Percentiles rank a stretch among this genome's conserved stretches.
These are phyloP conservation scores for Tretioscincus oriximinensis DNA, from an alignment of 2,113 vertebrate species.

Conservation along the genomic window DNA sequence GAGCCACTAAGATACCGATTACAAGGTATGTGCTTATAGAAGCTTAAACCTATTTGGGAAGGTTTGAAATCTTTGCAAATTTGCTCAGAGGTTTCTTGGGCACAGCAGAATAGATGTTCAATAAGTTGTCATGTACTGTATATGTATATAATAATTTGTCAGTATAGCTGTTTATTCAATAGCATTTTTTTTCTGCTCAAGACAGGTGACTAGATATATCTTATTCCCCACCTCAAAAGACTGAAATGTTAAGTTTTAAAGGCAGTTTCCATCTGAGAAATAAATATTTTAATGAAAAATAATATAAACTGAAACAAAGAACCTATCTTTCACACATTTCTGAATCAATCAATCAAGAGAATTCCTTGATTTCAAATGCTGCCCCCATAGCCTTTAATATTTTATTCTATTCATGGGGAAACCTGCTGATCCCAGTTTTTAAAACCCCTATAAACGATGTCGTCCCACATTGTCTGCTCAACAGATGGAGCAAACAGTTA, in stretches of 20 bases:
- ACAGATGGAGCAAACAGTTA: constrained; percentile 29
- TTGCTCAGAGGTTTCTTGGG: constrained; percentile 48
- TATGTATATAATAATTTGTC: constrained; percentile 27
- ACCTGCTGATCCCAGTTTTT: constrained; percentile 39
- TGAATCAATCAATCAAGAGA: constrained; percentile 36
- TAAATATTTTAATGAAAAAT: constrained; percentile 74
- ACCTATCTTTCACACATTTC: not conserved
- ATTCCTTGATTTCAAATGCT: not conserved
- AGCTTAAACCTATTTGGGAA: constrained; percentile 41
- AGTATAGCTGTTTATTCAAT: constrained; percentile 59
- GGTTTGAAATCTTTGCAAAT: constrained; percentile 31
- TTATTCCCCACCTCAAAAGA: constrained; percentile 28
- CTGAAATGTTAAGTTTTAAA: constrained; percentile 55
- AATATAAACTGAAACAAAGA: constrained; percentile 55
- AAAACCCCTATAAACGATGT: constrained; percentile 39
- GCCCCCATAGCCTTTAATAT: constrained; percentile 34
- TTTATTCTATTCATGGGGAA: constrained; percentile 38
- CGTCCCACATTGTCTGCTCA: constrained; percentile 32
- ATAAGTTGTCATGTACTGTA: constrained; percentile 40
- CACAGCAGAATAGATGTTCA: constrained; percentile 26
- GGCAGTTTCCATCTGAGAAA: constrained; percentile 66
- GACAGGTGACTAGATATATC: too few species aligned
- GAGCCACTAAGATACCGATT: too few species aligned
- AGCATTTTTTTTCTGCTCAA: constrained; percentile 55
- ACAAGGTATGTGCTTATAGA: too few species aligned